These are phyloP conservation scores for Pogona vitticeps DNA, from an alignment of 2,113 vertebrate species.

Conservation along the genomic window DNA sequence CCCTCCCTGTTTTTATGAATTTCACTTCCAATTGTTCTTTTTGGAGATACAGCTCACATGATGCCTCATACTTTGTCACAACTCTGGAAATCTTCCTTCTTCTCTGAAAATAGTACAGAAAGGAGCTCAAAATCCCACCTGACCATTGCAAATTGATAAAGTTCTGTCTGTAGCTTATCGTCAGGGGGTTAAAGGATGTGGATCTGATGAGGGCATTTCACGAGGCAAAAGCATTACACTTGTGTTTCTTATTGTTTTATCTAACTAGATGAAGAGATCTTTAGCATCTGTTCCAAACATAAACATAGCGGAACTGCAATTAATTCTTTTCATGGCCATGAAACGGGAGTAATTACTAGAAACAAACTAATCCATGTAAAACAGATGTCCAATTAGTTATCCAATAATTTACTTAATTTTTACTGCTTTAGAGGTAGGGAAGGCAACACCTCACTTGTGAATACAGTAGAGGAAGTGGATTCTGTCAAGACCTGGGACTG, in stretches of 20 bases:
- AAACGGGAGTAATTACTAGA: not conserved
- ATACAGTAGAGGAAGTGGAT: not conserved
- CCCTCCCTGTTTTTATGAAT: not conserved
- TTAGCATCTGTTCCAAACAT: conserved; percentile 10
- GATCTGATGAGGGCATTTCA: not conserved
- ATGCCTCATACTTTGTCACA: not conserved
- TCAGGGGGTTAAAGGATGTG: not conserved
- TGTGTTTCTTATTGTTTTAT: conserved; percentile 1
- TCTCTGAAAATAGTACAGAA: not conserved
- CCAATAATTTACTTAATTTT: conserved; percentile 1
- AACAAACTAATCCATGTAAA: conserved; percentile 9
- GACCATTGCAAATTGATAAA: not conserved
- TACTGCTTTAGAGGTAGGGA: not conserved
- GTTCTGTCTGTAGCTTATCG: not conserved
- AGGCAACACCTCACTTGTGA: not conserved
- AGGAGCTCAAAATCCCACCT: not conserved
- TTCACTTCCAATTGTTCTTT: not conserved
- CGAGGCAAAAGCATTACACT: not conserved
- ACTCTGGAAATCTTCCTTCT: not conserved
- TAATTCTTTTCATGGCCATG: not conserved
- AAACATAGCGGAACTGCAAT: conserved; percentile 9
- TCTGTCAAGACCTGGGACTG: no score
- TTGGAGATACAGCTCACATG: not conserved
- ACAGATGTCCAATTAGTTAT: conserved; percentile 5
- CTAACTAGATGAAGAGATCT: conserved; percentile 1